Evolutionary conservation across 2,113 vertebrate genomes (phyloP), one percentile per base, ranked within the genome.

Genomic region (Chaetops frenatus): DNA sequence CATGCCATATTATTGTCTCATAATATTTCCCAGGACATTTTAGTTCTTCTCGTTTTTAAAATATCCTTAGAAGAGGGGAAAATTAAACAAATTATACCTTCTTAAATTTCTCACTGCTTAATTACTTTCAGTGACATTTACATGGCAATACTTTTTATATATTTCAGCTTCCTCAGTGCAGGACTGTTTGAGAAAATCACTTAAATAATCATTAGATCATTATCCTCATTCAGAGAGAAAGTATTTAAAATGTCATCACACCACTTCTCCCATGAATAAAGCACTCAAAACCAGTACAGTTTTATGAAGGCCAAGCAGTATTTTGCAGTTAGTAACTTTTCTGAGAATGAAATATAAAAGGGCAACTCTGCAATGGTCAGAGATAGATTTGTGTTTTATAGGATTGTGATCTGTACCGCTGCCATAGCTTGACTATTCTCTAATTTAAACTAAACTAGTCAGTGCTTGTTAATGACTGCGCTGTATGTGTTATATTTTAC

Each of bases 41-140:
- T 42, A 76, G 7, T 48, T 79, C 40, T 79, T 5, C 19, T 90
- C 0, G 0, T 40, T 90, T 85, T 82, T 53, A 11, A 82, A 67
- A 72, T 69, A 31, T 64, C 62, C 64, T 2, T 12, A 76, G 40
- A 78, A 65, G 71, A 87, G 10, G 10, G 36, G 4, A 62, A 90
- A 91, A 50, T 5, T 21, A 44, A 61, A 72, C 11, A 90, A 81
- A 88, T 78, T 0, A 48, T 36, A 60, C 35, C 11, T 48, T 61
- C 65, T 80, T 71, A 91, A 64, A 78, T 82, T 81, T 92, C 73
- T 87, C 60, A 67, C 56, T 29, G 29, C 42, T 92, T 94, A 81
- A 94, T 69, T 94, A 38, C 58, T 86, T 67, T 77, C 56, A 60
- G 36, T 90, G 84, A 65, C 83, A 84, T 81, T 94, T 93, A 78